A percentile compares a stretch with the other conserved stretches of the same genome.
These are phyloP conservation scores for Anolis sagrei DNA, from an alignment of 2,113 vertebrate species.

Conservation along the genomic window DNA sequence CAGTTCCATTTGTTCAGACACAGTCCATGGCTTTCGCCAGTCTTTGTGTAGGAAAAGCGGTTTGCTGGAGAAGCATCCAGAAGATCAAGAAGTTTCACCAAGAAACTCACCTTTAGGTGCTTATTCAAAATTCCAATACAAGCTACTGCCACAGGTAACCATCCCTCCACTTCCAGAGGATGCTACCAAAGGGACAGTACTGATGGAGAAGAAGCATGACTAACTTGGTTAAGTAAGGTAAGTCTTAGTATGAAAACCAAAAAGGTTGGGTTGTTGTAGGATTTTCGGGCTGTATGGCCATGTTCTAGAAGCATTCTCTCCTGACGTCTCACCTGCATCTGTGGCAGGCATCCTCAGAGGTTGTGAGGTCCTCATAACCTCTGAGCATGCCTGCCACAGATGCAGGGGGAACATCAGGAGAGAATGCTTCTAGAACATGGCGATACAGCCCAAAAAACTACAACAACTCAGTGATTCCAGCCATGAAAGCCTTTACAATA, in stretches of 20 bases:
- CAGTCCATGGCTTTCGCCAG: slow-evolving; percentile 2
- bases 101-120: neutral
- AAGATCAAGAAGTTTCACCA: slow-evolving; percentile 19
- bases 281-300: no score
- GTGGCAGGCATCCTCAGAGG: no score
- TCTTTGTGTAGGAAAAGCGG: neutral
- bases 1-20: slow-evolving; percentile 11
- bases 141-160: neutral
- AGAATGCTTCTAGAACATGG: no score
- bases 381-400: no score
- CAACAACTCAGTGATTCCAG: no score
- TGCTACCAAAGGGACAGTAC: neutral
- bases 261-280: no score
- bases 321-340: no score
- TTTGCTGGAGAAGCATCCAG: neutral
- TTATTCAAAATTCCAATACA: slow-evolving; percentile 15
- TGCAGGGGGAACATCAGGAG: no score
- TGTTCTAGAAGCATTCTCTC: no score
- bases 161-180: slow-evolving; percentile 26
- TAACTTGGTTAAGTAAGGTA: slow-evolving; percentile 43
- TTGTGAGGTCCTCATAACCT: no score
- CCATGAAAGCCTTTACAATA: no score
- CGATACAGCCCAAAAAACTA: no score
- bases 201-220: slow-evolving; percentile 11
- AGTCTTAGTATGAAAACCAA: slow-evolving; percentile 14